Conservation (phyloP, 2,888 invertebrate species). For the Opisthograptis luteolata region DNA sequence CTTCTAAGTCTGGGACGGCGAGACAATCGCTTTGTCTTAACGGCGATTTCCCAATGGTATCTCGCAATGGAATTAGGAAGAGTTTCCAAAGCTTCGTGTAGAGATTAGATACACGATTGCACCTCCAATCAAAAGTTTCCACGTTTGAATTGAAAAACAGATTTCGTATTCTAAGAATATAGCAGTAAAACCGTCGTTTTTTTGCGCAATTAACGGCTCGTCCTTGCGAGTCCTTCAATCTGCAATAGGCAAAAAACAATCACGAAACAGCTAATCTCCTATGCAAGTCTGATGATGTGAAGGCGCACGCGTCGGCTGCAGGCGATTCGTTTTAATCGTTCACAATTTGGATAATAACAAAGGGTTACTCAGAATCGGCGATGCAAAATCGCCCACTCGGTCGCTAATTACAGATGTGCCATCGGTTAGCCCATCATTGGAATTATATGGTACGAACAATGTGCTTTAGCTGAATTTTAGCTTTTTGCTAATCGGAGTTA, state of each 20-base stretch:
- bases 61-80: constrained; percentile 57
- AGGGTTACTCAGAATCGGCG: constrained; percentile 50
- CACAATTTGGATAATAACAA: constrained; percentile 66
- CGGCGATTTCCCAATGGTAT: constrained; percentile 60
- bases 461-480: constrained; percentile 5
- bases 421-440: constrained; percentile 24
- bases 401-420: constrained; percentile 53
- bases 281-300: constrained; percentile 57
- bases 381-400: constrained; percentile 45
- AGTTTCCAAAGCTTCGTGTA: constrained; percentile 50
- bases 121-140: background rate
- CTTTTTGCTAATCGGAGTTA: no score
- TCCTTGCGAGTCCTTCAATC: constrained; percentile 54
- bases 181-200: constrained; percentile 31
- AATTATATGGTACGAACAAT: constrained; percentile 24
- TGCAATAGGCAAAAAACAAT: constrained; percentile 48
- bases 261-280: constrained; percentile 50
- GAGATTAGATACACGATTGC: background rate
- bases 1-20: constrained; percentile 17
- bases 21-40: constrained; percentile 48
- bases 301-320: constrained; percentile 50
- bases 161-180: constrained; percentile 30
- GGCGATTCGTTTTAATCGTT: constrained; percentile 58
- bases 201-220: constrained; percentile 38
- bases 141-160: constrained; percentile 27